These are phyloP conservation scores for Tupaia tana DNA, from an alignment of 2,113 vertebrate genomes.

Conservation along the genomic window DNA sequence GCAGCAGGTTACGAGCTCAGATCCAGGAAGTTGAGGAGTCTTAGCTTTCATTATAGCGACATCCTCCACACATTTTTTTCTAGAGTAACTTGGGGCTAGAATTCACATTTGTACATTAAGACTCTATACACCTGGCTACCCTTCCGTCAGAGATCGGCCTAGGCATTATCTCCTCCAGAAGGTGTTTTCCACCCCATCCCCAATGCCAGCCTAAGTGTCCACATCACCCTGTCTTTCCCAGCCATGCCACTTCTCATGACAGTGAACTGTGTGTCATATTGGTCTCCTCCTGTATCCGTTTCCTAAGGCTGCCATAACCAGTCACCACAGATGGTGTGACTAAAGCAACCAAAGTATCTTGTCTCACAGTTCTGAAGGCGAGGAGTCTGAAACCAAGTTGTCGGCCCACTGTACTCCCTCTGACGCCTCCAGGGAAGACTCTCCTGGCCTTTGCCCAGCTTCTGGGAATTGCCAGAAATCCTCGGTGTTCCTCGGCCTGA, in stretches of 20 bases:
- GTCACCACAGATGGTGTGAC: not conserved
- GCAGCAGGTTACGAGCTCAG: not conserved
- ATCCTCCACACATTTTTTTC: not conserved
- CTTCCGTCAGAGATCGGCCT: not conserved
- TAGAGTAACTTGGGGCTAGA: not conserved
- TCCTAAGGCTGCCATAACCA: not conserved
- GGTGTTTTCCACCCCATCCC: not conserved
- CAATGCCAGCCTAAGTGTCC: not conserved
- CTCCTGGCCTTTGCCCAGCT: not conserved
- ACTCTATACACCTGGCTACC: not conserved
- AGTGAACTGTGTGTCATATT: not conserved
- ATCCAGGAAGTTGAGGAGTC: not conserved
- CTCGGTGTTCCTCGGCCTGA: not conserved
- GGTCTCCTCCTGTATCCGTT: fast-evolving
- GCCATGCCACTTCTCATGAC: fast-evolving
- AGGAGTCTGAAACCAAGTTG: not conserved
- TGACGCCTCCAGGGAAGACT: no score
- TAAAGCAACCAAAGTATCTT: not conserved
- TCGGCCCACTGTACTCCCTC: no score
- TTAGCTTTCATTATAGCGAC: not conserved
- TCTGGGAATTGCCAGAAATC: not conserved
- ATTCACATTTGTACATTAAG: constrained; percentile 33
- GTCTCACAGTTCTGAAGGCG: not conserved
- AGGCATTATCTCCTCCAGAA: not conserved
- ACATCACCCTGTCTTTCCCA: not conserved